These are phyloP conservation scores for Odontothrips loti DNA, from an alignment of 2,888 invertebrate species.

Conservation along the genomic window DNA sequence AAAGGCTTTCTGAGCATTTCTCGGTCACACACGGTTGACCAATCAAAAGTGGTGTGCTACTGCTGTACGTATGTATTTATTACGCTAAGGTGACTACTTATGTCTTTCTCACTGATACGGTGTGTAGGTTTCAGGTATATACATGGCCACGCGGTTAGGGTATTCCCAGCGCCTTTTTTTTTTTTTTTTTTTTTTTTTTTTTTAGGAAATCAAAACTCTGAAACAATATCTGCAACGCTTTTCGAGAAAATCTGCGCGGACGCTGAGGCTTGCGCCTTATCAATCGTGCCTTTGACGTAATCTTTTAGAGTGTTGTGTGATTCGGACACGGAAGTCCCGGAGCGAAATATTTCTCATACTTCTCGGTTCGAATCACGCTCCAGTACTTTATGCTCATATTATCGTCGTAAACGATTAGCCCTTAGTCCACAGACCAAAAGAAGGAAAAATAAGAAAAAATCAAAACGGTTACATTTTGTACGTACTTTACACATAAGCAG, in stretches of 20 bases:
- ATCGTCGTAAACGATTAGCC: background rate
- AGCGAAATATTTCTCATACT: background rate
- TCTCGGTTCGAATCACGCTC: background rate
- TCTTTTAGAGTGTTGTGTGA: background rate
- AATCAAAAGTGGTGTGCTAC: no score
- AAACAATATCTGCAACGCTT: background rate
- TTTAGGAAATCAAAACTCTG: background rate
- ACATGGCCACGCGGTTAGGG: no score
- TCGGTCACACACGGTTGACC: no score
- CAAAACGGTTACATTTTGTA: no score
- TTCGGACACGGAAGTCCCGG: background rate
- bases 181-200: background rate
- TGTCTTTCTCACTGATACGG: no score
- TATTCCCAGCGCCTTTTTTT: no score
- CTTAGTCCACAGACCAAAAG: background rate
- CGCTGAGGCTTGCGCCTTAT: background rate
- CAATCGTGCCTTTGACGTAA: conserved; percentile 12
- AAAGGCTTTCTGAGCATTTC: no score
- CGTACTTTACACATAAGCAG: background rate
- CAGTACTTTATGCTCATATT: conserved; percentile 13
- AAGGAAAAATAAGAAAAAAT: conserved; percentile 1
- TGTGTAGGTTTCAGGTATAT: no score
- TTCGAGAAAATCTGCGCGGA: background rate
- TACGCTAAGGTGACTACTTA: no score
- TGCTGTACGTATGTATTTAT: no score